These are phyloP conservation scores for Crocuta crocuta DNA, from an alignment of 2,113 vertebrate species.

Conservation along the genomic window DNA sequence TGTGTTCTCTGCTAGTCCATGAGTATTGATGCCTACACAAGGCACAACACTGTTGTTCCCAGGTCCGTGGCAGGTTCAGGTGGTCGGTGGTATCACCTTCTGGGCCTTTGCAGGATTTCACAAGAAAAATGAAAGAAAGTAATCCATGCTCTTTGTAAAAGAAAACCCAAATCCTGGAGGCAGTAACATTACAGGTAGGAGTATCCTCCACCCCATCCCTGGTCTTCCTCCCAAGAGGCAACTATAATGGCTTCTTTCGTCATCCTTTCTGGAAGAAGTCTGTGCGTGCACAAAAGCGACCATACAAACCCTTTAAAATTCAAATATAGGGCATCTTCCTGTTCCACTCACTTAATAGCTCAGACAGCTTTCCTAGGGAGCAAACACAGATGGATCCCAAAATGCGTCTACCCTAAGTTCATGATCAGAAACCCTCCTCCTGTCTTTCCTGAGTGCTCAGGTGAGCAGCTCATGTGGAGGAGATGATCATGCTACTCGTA, in stretches of 20 bases:
- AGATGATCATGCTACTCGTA: accelerated
- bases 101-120: background rate
- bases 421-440: background rate
- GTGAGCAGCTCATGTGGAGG: accelerated
- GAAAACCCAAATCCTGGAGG: background rate
- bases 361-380: background rate
- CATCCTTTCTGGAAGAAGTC: background rate
- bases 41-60: background rate
- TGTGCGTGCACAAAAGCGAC: background rate
- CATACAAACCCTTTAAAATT: background rate
- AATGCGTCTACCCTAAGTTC: background rate
- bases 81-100: background rate
- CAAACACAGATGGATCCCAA: background rate
- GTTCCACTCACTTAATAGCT: background rate
- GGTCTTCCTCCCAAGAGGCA: background rate
- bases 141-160: background rate
- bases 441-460: background rate
- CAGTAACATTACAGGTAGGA: background rate
- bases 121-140: background rate
- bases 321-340: background rate
- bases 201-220: background rate
- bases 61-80: background rate
- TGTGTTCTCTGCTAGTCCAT: background rate
- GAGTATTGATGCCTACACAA: background rate
- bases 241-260: background rate